These are phyloP conservation scores for Drosophila pectinifera DNA, from an alignment of 1,140 invertebrate genomes.

Conservation along the genomic window DNA sequence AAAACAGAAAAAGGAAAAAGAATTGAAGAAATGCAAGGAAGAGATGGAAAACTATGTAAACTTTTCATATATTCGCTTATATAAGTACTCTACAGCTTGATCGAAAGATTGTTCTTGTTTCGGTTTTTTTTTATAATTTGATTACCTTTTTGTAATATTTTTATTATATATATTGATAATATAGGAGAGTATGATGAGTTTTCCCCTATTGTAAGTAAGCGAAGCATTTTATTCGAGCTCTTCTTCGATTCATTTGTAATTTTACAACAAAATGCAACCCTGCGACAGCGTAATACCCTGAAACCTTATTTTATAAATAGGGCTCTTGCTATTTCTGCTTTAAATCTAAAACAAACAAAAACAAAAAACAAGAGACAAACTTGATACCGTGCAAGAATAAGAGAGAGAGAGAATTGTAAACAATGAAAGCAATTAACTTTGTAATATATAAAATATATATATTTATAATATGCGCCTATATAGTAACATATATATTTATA, in stretches of 20 bases:
- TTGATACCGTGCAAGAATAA: constrained; percentile 30
- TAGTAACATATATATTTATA: constrained; percentile 48
- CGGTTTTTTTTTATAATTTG: constrained; percentile 29
- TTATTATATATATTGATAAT: constrained; percentile 18
- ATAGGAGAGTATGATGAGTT: constrained; percentile 7
- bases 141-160: constrained; percentile 41
- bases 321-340: constrained; percentile 58
- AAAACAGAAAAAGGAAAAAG: background rate
- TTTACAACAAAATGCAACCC: constrained; percentile 12
- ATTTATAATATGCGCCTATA: constrained; percentile 57
- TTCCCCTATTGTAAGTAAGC: constrained; percentile 36
- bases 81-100: constrained; percentile 20
- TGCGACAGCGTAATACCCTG: constrained; percentile 13
- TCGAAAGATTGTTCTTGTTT: constrained; percentile 16
- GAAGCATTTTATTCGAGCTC: constrained; percentile 25
- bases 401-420: constrained; percentile 42
- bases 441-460: constrained; percentile 57
- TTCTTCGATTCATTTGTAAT: constrained; percentile 37
- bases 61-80: constrained; percentile 36
- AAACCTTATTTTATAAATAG: constrained; percentile 64
- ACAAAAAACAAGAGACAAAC: constrained; percentile 5
- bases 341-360: constrained; percentile 43
- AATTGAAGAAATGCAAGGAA: constrained; percentile 16
- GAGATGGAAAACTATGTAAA: constrained; percentile 12
- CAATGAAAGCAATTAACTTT: constrained; percentile 45